phyloP scores from a whole-genome alignment of 2,888 invertebrate genomes.

The Ormyrus thymus region DNA sequence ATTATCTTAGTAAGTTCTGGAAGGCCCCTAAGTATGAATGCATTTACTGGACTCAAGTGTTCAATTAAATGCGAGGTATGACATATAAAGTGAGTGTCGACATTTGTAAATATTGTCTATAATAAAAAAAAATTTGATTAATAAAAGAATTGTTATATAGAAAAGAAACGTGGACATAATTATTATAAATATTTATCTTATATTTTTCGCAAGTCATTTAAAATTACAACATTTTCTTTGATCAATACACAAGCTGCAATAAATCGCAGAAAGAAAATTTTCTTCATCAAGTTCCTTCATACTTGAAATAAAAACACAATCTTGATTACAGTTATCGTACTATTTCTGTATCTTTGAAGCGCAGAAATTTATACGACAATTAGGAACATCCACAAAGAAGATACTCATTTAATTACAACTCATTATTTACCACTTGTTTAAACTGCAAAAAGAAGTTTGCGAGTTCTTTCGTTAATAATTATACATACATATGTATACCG shows the following conservation, averaged over 20 bases:
- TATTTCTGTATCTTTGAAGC: constrained; percentile 42
- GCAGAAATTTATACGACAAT: constrained; percentile 50
- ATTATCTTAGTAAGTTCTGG: no score
- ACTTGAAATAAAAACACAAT: constrained; percentile 46
- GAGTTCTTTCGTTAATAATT: constrained; percentile 46
- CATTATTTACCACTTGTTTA: constrained; percentile 42
- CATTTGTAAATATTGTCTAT: constrained; percentile 56
- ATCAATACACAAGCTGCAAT: constrained; percentile 52
- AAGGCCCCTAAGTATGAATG: not conserved
- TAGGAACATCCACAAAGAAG: constrained; percentile 57
- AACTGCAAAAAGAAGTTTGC: constrained; percentile 50
- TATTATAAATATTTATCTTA: constrained; percentile 55
- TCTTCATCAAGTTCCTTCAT: constrained; percentile 48
- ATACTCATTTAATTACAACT: constrained; percentile 53
- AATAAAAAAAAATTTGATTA: constrained; percentile 41
- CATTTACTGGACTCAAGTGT: constrained; percentile 34
- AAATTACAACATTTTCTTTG: constrained; percentile 51
- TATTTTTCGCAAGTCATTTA: constrained; percentile 52
- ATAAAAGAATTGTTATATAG: constrained; percentile 51
- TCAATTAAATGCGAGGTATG: constrained; percentile 31
- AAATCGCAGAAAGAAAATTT: constrained; percentile 50
- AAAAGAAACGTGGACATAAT: constrained; percentile 20
- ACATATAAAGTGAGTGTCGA: constrained; percentile 32
- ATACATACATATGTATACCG: constrained; percentile 54
- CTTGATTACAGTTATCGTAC: constrained; percentile 44